Base-by-base conservation (phyloP, 2,797 vertebrate species). In the Leptoclinus maculatus region DNA sequence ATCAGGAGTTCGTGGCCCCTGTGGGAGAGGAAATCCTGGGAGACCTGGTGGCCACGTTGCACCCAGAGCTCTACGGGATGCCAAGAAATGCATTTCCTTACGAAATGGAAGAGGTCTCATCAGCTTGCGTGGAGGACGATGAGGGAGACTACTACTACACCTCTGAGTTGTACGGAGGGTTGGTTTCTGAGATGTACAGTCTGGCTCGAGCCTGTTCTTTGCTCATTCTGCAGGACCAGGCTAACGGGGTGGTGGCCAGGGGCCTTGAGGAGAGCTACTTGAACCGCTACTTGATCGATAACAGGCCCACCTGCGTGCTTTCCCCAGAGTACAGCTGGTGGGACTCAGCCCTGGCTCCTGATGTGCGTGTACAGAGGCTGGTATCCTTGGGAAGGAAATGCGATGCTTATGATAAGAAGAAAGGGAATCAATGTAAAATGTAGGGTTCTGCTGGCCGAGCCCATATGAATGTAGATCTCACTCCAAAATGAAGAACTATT, bases 271-370 rank as follows among this genome's bases (percentile, higher is more conserved):
- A 96, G 81, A 95, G 94, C 84, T 95, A 95, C 87, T 86, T 97
- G 66, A 96, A 96, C 85, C 91, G 92, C 64, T 96, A 95, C 69
- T 84, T 96, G 54, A 87, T 95, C 36, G 83, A 94, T 29, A 92
- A 89, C 87, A 94, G 76, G 73, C 94, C 95, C 0, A 95, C 93
- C 0, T 84, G 93, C 10, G 89, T 97, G 53, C 93, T 97, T 64
- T 96, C 95, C 16, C 96, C 95, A 11, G 96, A 96, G 88, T 96
- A 96, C 87, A 94, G 90, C 88, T 96, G 96, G 94, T 95, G 91
- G 93, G 77, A 93, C 43, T 95, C 94, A 0, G 78, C 84, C 4
- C 74, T 91, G 76, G 54, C 86, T 11, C 80, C 74, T 51, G 67
- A 87, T 6, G 91, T 95, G 17, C 88, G 91, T 12, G 82, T 85